These are phyloP conservation scores for Crotalus tigris DNA, from an alignment of 2,113 vertebrate species.

Conservation along the genomic window DNA sequence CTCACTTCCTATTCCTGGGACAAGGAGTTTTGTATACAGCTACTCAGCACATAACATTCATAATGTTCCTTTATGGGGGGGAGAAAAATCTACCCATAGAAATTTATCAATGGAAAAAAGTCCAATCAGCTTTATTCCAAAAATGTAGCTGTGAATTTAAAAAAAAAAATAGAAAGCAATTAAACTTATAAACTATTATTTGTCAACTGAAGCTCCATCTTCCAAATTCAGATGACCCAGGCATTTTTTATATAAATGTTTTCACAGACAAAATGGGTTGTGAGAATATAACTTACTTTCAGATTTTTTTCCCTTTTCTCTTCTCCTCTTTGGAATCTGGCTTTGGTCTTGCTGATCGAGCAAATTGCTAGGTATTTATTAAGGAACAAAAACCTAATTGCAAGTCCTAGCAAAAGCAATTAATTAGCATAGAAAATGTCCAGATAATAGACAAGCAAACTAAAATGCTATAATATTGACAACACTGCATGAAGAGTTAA, in stretches of 20 bases:
- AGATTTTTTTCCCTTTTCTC: conserved; percentile 45
- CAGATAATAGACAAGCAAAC: background rate
- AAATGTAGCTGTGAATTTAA: background rate
- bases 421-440: background rate
- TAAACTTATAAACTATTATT: background rate
- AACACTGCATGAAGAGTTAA: background rate
- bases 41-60: background rate
- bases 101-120: background rate
- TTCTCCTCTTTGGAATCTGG: conserved; percentile 75
- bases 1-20: background rate
- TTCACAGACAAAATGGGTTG: background rate
- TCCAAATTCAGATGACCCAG: background rate
- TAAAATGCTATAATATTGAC: background rate
- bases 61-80: background rate
- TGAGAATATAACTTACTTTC: conserved; percentile 60
- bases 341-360: conserved; percentile 93
- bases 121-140: background rate
- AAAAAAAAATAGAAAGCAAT: background rate
- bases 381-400: conserved; percentile 59
- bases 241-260: background rate
- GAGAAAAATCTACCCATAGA: background rate
- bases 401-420: conserved; percentile 21
- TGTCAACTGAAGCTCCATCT: background rate
- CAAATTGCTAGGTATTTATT: conserved; percentile 84
- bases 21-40: background rate